Conservation (phyloP, 1,140 invertebrate species). For the Polypedilum vanderplanki region DNA sequence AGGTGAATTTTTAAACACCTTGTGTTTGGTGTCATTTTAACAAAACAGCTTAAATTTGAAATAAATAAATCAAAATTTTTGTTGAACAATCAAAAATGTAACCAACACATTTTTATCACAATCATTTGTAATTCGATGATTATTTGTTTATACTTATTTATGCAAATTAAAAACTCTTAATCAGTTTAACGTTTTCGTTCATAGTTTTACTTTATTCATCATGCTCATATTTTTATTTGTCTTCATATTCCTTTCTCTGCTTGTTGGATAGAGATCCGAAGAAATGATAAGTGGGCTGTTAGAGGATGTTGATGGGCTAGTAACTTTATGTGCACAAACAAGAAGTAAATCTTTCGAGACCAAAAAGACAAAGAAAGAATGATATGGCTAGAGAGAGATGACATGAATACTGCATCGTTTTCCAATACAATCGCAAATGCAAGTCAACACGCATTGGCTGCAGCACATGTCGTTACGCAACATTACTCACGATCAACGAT, state of each 20-base stretch:
- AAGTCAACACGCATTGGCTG: constrained; percentile 9
- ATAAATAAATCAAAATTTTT: background rate
- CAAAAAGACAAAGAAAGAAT: background rate
- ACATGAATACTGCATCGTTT: background rate
- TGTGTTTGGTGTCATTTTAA: background rate
- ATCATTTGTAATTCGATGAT: constrained; percentile 22
- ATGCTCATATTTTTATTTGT: background rate
- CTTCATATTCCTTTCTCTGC: background rate
- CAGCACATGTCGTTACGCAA: background rate
- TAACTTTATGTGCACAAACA: too few relatives aligned
- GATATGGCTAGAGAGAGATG: background rate
- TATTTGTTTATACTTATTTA: constrained; percentile 26
- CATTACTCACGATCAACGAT: constrained; percentile 7
- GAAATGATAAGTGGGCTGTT: background rate
- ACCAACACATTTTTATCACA: background rate
- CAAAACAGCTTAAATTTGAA: background rate
- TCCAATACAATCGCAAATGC: background rate
- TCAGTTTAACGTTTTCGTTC: background rate
- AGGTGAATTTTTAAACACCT: background rate
- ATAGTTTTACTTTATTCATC: background rate
- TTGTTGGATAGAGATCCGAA: background rate
- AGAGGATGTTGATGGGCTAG: too few relatives aligned
- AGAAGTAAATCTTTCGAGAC: background rate
- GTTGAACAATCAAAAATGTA: background rate
- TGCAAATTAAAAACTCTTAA: constrained; percentile 27